phyloP scores from a whole-genome alignment of 2,113 vertebrate genomes.

The Naja naja region DNA sequence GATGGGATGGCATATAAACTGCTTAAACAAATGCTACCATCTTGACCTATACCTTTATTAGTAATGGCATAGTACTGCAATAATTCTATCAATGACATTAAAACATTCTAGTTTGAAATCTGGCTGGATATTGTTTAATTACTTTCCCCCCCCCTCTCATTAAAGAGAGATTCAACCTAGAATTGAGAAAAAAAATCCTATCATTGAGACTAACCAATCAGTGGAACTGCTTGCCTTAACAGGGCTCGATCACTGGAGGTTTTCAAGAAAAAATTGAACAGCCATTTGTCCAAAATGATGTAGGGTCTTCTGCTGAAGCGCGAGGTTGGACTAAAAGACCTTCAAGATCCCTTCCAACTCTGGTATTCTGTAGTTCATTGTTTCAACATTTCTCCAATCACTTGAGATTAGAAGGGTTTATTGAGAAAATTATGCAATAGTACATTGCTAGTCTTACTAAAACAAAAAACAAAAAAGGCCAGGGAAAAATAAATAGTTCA shows the following conservation, averaged over 20 bases:
- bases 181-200: too few species aligned
- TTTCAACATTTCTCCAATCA: neutral
- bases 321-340: too few species aligned
- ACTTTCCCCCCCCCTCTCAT: neutral
- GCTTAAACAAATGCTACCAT: neutral
- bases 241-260: too few species aligned
- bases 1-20: neutral
- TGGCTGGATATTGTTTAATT: neutral
- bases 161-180: too few species aligned
- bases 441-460: neutral
- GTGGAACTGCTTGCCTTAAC: too few species aligned
- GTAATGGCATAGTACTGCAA: neutral
- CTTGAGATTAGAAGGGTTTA: neutral
- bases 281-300: too few species aligned
- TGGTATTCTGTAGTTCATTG: neutral
- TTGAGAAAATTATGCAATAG: neutral
- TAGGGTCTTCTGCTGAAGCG: too few species aligned
- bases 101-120: neutral
- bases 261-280: too few species aligned
- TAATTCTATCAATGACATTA: neutral
- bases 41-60: neutral
- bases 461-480: neutral
- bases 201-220: too few species aligned
- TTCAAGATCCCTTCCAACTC: too few species aligned
- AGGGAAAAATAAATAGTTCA: neutral